Conservation (phyloP, 1,140 invertebrate species). For the Mya arenaria region DNA sequence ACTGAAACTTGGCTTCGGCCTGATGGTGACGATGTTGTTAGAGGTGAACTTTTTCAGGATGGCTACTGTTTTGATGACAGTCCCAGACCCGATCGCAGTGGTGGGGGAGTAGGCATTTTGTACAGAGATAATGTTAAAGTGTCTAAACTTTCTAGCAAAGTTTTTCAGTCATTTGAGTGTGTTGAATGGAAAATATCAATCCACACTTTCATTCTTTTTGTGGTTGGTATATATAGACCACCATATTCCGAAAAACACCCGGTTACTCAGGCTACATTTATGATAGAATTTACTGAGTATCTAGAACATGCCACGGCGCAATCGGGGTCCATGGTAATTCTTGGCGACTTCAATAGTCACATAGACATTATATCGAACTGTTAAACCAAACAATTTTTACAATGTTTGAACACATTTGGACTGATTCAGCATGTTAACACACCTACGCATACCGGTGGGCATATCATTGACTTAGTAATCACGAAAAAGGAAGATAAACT, state of each 20-base stretch:
- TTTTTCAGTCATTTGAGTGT: background rate
- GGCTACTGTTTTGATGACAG: slow-evolving; percentile 5
- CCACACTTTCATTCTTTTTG: background rate
- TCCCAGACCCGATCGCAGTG: background rate
- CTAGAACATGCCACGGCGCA: background rate
- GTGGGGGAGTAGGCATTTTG: slow-evolving; percentile 2
- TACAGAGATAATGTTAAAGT: background rate
- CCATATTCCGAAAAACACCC: slow-evolving; percentile 12
- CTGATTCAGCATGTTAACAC: background rate
- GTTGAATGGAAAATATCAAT: background rate
- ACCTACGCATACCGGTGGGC: background rate
- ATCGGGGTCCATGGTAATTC: background rate
- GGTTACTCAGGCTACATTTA: background rate
- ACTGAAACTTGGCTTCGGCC: slow-evolving; percentile 18
- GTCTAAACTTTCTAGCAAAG: background rate
- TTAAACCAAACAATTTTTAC: background rate
- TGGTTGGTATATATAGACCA: background rate
- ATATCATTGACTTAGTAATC: slow-evolving; percentile 6
- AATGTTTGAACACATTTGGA: slow-evolving; percentile 6
- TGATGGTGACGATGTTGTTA: slow-evolving; percentile 10
- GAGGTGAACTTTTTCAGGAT: slow-evolving; percentile 10
- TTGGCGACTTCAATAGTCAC: slow-evolving; percentile 7
- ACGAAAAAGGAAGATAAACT: background rate
- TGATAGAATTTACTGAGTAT: background rate
- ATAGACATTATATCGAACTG: background rate